phyloP scores from a whole-genome alignment of 1,140 invertebrate genomes.

The Hestina assimilis region DNA sequence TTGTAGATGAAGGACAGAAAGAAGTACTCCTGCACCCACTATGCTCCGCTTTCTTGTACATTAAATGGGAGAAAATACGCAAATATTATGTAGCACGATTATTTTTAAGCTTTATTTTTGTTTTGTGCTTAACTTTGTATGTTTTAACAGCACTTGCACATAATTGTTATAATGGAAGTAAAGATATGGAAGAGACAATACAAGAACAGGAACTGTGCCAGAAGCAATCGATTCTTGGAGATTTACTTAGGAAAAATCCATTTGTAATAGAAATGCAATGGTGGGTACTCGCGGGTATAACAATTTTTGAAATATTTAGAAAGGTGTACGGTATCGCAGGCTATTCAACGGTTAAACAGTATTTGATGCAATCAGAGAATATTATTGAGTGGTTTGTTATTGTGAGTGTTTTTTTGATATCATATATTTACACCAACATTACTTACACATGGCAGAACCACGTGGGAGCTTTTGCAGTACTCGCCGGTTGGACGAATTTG shows the following conservation, averaged over 20 bases:
- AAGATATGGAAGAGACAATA: constrained; percentile 83
- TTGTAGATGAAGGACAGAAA: constrained; percentile 90
- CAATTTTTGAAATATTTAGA: constrained; percentile 86
- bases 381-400: constrained; percentile 92
- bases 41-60: constrained; percentile 89
- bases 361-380: constrained; percentile 89
- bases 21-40: constrained; percentile 89
- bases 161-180: constrained; percentile 87
- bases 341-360: constrained; percentile 86
- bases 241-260: constrained; percentile 84
- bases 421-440: constrained; percentile 86
- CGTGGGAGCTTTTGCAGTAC: constrained; percentile 88
- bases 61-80: constrained; percentile 94
- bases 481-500: constrained; percentile 91
- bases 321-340: constrained; percentile 88
- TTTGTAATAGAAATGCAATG: constrained; percentile 87
- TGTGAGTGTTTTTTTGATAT: constrained; percentile 88
- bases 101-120: constrained; percentile 88
- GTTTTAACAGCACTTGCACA: constrained; percentile 87
- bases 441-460: constrained; percentile 91
- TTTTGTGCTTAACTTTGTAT: constrained; percentile 87
- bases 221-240: constrained; percentile 85
- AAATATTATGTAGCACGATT: constrained; percentile 90
- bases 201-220: constrained; percentile 84
- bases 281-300: constrained; percentile 86